Base-by-base conservation (phyloP, 2,888 invertebrate species). In the Notodonta dromedarius region DNA sequence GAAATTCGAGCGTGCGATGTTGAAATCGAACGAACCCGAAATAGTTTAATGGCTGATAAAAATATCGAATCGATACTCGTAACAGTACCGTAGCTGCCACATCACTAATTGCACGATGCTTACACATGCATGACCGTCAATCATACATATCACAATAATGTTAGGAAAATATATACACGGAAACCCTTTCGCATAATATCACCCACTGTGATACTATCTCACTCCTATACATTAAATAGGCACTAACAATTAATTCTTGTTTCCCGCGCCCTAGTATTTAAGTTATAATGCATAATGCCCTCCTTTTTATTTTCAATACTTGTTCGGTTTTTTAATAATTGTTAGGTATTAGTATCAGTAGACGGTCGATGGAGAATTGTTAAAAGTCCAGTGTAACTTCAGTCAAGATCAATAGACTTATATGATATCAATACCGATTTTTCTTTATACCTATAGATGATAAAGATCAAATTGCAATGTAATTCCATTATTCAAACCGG, bases 91-190 rank as follows among this genome's bases (percentile, higher is more conserved):
- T 9, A 56, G 24, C 44, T 24, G 56, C 39, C 40, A 39, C 56
- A 56, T 56, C 46, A 61, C 14, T 58, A 77, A 75, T 70, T 70
- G 68, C 75, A 72, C 75, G 66, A 69, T 75, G 58, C 65, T 68
- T 69, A 51, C 63, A 68, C 74, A 75, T 70, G 77, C 72, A 75
- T 71, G 75, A 76, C 69, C 67, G 72, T 62, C 78, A 77, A 77
- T 75, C 80, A 80, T 77, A 78, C 82, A 76, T 78, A 85, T 84
- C 84, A 85, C 83, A 83, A 24, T 24, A 24, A 24, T 73, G 67
- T 77, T 71, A 73, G 73, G 70, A 79, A 78, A 76, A 76, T 73
- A 77, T 78, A 74, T 75, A 78, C 76, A 74, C 65, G 71, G 71
- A 77, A 76, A 75, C 69, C 62, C 62, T 58, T 60, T 71, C 64